Base-by-base conservation (phyloP, 2,888 invertebrate genomes). In the Lepidocyrtinus sp. region DNA sequence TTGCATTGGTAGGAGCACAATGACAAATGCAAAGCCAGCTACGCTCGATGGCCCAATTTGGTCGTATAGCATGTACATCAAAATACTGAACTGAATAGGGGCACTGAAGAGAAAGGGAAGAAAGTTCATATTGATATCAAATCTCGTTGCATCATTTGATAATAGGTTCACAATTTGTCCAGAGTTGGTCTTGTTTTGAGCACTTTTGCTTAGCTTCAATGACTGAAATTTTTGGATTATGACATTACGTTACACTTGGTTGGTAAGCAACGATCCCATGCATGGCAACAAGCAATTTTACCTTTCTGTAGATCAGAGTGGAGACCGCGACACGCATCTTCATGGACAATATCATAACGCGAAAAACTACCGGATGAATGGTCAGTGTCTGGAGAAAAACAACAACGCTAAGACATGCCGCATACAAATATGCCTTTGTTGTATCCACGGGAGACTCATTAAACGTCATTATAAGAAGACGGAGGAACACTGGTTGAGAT, bases 241-340 rank as follows among this genome's bases (percentile, higher is more conserved):
- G 27, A 81, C 72, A 5, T 81, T 68, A 61, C 81, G 83, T 36
- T 36, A 36, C 36, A 36, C 36, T n/a, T n/a, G n/a, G n/a, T n/a
- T n/a, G n/a, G n/a, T n/a, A n/a, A n/a, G n/a, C n/a, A n/a, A n/a
- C n/a, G n/a, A n/a, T n/a, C n/a, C n/a, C n/a, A n/a, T n/a, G n/a
- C n/a, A n/a, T n/a, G n/a, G n/a, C n/a, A n/a, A n/a, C n/a, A n/a
- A n/a, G n/a, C n/a, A n/a, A n/a, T n/a, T 27, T 15, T 75, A 83
- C 83, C 59, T 82, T 82, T 12, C 76, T 65, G 27, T 82, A 82
- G 15, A 82, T 80, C 24, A 82, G 25, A n/a, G 73, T 71, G 1
- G 82, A 80, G 0, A 45, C 19, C 1, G 76, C 79, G 7, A 80
- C 74, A 1, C 82, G 75, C 17, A 69, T 50, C 55, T 76, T 67